A percentile compares a stretch with the other conserved stretches of the same genome.
Evolutionary conservation across 2,113 vertebrate species (phyloP).

Genomic region (Ameiurus melas): DNA sequence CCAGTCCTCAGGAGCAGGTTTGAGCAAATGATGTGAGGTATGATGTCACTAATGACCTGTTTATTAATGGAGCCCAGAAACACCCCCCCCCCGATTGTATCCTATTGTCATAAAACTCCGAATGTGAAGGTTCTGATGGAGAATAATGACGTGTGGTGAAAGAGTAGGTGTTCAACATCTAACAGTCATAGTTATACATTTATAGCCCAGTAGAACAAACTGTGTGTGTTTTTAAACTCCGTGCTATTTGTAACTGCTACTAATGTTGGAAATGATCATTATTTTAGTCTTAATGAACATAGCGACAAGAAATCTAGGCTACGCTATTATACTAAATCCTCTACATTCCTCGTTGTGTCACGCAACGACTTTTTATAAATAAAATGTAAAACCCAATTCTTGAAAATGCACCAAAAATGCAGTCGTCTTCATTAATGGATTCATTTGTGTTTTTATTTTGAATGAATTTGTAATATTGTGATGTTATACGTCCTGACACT

Average conservation of each 20-base stretch:
- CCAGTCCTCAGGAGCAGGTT: too few relatives aligned
- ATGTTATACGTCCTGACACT: neutral
- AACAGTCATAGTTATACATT: neutral
- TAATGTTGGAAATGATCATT: neutral
- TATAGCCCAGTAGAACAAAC: neutral
- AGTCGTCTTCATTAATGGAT: neutral
- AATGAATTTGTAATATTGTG: neutral
- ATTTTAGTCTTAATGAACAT: neutral
- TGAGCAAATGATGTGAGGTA: too few relatives aligned
- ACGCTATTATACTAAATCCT: neutral
- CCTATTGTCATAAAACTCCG: neutral
- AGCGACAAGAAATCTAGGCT: neutral
- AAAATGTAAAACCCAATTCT: neutral
- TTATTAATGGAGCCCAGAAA: too few relatives aligned
- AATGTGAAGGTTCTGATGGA: neutral
- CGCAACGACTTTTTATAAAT: neutral
- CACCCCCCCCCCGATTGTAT: neutral
- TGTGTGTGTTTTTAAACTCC: neutral
- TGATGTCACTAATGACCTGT: neutral
- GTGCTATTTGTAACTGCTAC: neutral
- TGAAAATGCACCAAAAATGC: neutral
- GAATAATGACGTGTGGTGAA: neutral
- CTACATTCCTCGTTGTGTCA: neutral
- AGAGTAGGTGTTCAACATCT: neutral
- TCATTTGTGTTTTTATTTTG: neutral